Conservation (phyloP, 2,113 vertebrate species). For the Columba janthina region DNA sequence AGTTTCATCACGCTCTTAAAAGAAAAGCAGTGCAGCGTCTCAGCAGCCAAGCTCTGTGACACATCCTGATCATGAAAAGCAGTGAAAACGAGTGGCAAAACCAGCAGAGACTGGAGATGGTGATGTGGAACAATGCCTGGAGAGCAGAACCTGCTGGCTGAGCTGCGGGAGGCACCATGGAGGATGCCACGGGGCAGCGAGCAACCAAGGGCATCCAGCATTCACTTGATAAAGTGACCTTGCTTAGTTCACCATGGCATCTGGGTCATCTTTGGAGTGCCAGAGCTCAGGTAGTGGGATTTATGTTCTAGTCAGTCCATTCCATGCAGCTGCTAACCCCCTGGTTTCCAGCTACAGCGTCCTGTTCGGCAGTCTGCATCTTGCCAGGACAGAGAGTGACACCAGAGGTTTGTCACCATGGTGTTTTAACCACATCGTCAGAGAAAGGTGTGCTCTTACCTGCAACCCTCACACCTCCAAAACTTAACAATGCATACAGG, state of each 20-base stretch:
- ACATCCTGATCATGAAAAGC: neutral
- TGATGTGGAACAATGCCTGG: neutral
- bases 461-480: neutral
- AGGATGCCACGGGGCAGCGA: neutral
- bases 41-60: constrained; percentile 1
- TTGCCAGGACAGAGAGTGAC: neutral
- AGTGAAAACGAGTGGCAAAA: neutral
- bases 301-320: neutral
- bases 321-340: neutral
- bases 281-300: neutral
- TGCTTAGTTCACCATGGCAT: neutral
- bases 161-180: neutral
- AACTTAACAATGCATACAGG: neutral
- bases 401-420: neutral
- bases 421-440: neutral
- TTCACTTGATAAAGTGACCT: neutral
- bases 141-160: neutral
- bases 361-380: neutral
- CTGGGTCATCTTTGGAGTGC: neutral
- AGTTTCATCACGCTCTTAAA: neutral
- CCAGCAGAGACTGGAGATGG: neutral
- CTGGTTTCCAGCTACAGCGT: neutral
- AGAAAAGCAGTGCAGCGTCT: neutral
- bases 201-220: neutral
- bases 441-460: neutral